These are phyloP conservation scores for Drosophila anomelani DNA, from an alignment of 2,888 invertebrate genomes.

Conservation along the genomic window DNA sequence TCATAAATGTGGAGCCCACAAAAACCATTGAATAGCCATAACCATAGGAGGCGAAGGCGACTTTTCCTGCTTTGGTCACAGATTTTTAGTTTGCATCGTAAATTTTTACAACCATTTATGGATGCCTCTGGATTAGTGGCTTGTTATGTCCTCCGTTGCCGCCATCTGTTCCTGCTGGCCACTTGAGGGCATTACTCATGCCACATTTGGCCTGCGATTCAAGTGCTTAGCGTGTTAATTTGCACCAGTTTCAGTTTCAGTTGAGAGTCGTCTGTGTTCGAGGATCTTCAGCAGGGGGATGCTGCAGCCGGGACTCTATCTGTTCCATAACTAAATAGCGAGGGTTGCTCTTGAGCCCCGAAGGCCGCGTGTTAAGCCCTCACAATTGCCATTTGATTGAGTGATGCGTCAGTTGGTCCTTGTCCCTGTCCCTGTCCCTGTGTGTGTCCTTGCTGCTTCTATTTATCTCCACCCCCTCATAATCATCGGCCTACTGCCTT, in stretches of 20 bases:
- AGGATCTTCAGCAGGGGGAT: constrained; percentile 39
- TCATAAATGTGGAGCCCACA: constrained; percentile 68
- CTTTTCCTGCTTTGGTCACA: constrained; percentile 16
- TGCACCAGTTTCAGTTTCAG: constrained; percentile 69
- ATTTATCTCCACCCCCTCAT: constrained; percentile 45
- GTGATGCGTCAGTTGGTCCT: constrained; percentile 71
- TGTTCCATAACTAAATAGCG: constrained; percentile 23
- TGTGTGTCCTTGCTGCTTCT: constrained; percentile 9
- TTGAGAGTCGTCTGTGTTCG: background rate
- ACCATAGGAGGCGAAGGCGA: constrained; percentile 26
- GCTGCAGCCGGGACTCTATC: constrained; percentile 21
- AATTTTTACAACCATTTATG: constrained; percentile 50
- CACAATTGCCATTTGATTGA: constrained; percentile 83
- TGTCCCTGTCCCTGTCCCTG: constrained; percentile 21
- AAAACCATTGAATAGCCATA: constrained; percentile 60
- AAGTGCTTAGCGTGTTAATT: constrained; percentile 84
- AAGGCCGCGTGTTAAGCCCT: constrained; percentile 70
- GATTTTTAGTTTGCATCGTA: constrained; percentile 68
- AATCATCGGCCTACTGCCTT: constrained; percentile 28
- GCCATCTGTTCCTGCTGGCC: constrained; percentile 47
- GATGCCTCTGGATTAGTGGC: constrained; percentile 63
- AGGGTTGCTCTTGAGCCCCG: constrained; percentile 35
- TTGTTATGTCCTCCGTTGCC: constrained; percentile 68
- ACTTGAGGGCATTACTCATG: constrained; percentile 82
- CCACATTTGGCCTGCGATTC: constrained; percentile 82